Percentiles rank a stretch among this genome's conserved stretches.
Evolutionary conservation across 2,888 invertebrate species (phyloP).

Genomic region (Tanaodytes sp.): DNA sequence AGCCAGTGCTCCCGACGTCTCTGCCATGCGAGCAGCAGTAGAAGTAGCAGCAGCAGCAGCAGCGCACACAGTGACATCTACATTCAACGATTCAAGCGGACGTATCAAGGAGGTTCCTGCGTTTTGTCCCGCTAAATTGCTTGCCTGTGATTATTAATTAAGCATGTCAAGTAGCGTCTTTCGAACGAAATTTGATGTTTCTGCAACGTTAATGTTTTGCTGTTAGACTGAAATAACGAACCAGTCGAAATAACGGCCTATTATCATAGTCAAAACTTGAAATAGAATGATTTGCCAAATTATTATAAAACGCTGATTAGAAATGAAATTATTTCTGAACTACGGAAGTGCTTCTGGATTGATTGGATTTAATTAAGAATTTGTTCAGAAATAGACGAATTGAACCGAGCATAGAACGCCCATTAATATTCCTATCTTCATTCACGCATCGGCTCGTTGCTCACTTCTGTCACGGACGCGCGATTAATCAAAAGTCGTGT

Average conservation of each 20-base stretch:
- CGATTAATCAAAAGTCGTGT: conserved; percentile 6
- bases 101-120: conserved; percentile 32
- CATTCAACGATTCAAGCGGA: conserved; percentile 34
- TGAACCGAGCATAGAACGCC: too few relatives aligned
- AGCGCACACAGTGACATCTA: conserved; percentile 33
- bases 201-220: not conserved
- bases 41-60: conserved; percentile 37
- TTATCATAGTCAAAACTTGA: too few relatives aligned
- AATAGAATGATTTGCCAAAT: too few relatives aligned
- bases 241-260: too few relatives aligned
- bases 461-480: not conserved
- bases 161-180: not conserved
- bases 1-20: conserved; percentile 59
- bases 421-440: too few relatives aligned
- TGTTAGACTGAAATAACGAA: too few relatives aligned
- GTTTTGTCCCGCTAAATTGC: conserved; percentile 31
- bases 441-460: too few relatives aligned
- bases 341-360: too few relatives aligned
- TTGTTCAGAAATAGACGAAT: too few relatives aligned
- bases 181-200: not conserved
- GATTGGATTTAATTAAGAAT: too few relatives aligned
- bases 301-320: too few relatives aligned
- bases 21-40: conserved; percentile 39
- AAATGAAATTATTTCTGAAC: too few relatives aligned
- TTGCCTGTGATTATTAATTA: conserved; percentile 29